Conservation (phyloP, 1,140 invertebrate species). For the Dreissena rostriformis region DNA sequence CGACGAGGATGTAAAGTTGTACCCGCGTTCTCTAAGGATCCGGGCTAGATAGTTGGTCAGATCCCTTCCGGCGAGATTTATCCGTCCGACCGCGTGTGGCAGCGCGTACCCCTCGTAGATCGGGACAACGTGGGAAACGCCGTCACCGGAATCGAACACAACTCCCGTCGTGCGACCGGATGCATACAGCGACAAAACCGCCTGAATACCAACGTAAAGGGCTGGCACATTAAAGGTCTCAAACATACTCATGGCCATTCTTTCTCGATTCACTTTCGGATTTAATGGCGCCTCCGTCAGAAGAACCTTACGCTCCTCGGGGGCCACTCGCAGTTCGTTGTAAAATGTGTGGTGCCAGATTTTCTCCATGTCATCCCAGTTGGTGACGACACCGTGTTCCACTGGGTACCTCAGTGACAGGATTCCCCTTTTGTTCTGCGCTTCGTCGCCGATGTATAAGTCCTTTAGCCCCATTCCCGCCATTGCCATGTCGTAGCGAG, state of each 20-base stretch:
- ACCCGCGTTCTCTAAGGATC: conserved; percentile 71
- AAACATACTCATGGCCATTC: conserved; percentile 70
- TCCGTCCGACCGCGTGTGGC: conserved; percentile 92
- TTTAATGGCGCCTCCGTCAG: too few relatives aligned
- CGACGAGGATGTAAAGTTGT: conserved; percentile 81
- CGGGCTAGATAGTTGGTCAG: conserved; percentile 93
- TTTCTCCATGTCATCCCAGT: conserved; percentile 76
- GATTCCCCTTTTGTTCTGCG: conserved; percentile 87
- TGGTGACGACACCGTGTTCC: conserved; percentile 83
- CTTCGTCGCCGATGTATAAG: conserved; percentile 81
- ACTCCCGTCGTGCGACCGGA: conserved; percentile 97
- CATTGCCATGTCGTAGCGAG: conserved; percentile 10
- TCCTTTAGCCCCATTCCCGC: conserved; percentile 82
- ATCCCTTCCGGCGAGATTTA: conserved; percentile 94
- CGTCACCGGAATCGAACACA: conserved; percentile 95
- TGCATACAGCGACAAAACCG: conserved; percentile 94
- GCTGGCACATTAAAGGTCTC: conserved; percentile 92
- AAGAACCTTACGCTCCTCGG: too few relatives aligned
- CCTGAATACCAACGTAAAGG: conserved; percentile 96
- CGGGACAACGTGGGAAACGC: conserved; percentile 96
- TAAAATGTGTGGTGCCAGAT: too few relatives aligned
- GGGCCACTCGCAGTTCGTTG: too few relatives aligned
- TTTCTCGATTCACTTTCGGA: too few relatives aligned
- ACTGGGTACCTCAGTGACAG: conserved; percentile 82
- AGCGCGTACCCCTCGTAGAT: conserved; percentile 93